phyloP scores from a whole-genome alignment of 2,888 invertebrate genomes.

The Apamea monoglypha region DNA sequence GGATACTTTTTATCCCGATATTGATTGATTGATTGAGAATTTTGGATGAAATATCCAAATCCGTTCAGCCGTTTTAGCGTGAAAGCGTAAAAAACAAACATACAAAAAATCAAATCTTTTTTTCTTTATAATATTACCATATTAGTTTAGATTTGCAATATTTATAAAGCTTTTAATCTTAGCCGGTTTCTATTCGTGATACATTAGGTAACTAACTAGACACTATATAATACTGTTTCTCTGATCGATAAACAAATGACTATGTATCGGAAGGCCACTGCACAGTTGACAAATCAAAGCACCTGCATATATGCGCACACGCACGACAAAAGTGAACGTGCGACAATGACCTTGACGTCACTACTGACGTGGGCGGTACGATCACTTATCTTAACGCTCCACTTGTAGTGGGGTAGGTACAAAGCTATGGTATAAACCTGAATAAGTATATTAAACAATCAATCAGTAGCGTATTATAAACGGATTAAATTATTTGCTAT shows the following conservation, averaged over 20 bases:
- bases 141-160: neutral
- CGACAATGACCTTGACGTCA: conserved; percentile 58
- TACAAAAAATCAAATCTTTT: no score
- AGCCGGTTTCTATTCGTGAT: neutral
- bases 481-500: neutral
- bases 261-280: conserved; percentile 38
- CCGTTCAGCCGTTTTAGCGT: no score
- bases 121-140: no score
- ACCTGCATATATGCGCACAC: conserved; percentile 52
- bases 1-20: no score
- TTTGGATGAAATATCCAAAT: no score
- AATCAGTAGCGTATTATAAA: neutral
- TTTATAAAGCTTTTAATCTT: neutral
- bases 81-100: no score
- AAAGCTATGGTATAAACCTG: neutral
- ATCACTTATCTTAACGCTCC: conserved; percentile 49
- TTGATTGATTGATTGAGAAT: no score
- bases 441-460: neutral
- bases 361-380: conserved; percentile 46
- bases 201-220: neutral
- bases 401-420: conserved; percentile 22
- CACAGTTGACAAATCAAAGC: conserved; percentile 52
- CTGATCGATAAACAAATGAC: neutral
- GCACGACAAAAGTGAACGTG: conserved; percentile 61
- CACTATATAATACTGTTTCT: neutral